Percentiles rank a stretch among this genome's conserved stretches.
Conservation (phyloP, 2,113 vertebrate genomes). For the Mohoua ochrocephala region DNA sequence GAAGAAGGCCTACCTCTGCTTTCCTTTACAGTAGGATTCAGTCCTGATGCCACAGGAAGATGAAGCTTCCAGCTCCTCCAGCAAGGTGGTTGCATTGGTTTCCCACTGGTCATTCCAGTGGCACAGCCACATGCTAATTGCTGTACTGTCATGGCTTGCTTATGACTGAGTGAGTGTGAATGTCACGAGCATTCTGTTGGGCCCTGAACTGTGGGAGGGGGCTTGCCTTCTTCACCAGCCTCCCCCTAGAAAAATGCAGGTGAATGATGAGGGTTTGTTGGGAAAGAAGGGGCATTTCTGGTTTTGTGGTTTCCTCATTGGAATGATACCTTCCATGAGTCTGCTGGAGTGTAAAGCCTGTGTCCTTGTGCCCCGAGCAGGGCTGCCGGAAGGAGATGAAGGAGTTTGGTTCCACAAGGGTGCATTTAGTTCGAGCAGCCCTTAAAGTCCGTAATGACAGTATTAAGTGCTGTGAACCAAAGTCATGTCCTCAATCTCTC, state of each 20-base stretch:
- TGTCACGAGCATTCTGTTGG: not conserved
- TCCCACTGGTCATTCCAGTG: not conserved
- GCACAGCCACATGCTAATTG: not conserved
- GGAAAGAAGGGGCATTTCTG: not conserved
- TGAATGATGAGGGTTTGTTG: not conserved
- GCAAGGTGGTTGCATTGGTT: not conserved
- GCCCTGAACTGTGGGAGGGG: not conserved
- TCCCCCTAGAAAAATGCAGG: not conserved
- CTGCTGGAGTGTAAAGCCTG: not conserved
- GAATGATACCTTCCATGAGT: not conserved
- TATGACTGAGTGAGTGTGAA: not conserved
- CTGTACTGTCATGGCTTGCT: not conserved
- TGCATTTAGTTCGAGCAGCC: not conserved
- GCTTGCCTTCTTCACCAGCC: not conserved
- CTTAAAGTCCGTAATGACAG: not conserved
- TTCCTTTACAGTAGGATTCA: not conserved
- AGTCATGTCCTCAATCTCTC: not conserved
- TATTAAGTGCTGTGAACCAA: not conserved
- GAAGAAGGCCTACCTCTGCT: not conserved
- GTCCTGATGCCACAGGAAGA: not conserved
- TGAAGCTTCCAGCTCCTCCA: not conserved
- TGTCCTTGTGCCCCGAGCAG: not conserved
- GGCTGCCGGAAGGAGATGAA: not conserved
- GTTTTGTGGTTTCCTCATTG: not conserved
- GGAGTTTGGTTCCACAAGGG: not conserved